Conservation (phyloP, 2,888 invertebrate genomes). For the Eudemis profundana region DNA sequence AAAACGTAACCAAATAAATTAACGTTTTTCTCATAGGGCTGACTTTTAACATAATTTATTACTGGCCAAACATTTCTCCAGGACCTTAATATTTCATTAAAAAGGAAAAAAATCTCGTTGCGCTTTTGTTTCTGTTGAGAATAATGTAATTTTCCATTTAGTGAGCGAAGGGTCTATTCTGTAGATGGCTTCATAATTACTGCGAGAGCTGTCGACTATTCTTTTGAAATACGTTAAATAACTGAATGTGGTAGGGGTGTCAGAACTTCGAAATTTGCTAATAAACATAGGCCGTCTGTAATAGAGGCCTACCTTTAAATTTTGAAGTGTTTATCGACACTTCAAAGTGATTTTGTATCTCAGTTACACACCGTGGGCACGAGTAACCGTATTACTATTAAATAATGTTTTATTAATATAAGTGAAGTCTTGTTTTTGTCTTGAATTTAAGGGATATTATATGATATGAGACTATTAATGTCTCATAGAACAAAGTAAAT, state of each 20-base stretch:
- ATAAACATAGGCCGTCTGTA: too few species aligned
- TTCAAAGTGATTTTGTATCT: too few species aligned
- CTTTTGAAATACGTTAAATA: slow-evolving; percentile 29
- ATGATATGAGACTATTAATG: too few species aligned
- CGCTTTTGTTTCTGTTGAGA: slow-evolving; percentile 32
- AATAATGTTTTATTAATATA: too few species aligned
- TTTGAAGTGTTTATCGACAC: too few species aligned
- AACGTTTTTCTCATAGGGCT: slow-evolving; percentile 27
- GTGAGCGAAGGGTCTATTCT: slow-evolving; percentile 33
- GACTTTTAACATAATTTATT: slow-evolving; percentile 41
- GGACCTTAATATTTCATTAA: slow-evolving; percentile 37
- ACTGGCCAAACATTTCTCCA: slow-evolving; percentile 35
- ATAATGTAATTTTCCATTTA: slow-evolving; percentile 43
- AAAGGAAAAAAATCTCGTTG: slow-evolving; percentile 33
- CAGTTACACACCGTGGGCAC: too few species aligned
- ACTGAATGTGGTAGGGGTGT: slow-evolving; percentile 16
- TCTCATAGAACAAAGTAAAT: too few species aligned
- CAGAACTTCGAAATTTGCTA: not conserved
- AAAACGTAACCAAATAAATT: slow-evolving; percentile 36
- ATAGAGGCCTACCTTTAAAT: too few species aligned
- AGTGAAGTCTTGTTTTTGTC: too few species aligned
- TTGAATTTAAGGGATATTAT: too few species aligned
- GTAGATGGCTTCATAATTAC: slow-evolving; percentile 36
- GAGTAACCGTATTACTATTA: too few species aligned
- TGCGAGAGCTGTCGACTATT: slow-evolving; percentile 31